Base-by-base conservation (phyloP, 2,113 vertebrate species). In the Barbus barbus region DNA sequence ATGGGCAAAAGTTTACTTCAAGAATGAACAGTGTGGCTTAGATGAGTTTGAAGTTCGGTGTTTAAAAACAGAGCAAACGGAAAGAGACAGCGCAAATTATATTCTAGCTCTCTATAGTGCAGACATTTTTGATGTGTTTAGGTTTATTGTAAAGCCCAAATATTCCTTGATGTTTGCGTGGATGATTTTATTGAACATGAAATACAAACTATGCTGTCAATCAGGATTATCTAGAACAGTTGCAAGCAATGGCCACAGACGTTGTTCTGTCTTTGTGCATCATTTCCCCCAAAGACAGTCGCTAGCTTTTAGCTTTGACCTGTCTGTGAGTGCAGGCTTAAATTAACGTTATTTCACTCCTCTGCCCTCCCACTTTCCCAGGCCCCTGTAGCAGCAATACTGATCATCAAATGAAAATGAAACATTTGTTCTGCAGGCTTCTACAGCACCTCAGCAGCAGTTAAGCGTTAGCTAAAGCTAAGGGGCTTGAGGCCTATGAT, bases 401-500 rank as follows among this genome's bases (percentile, higher is more conserved):
- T 80, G 80, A 79, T 83, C 71, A 78, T 73, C 67, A 85, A 56
- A 93, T 90, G 91, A 93, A 93, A 94, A 93, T 93, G 89, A n/a
- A 93, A 94, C 92, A 94, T 93, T 93, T 91, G 92, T 93, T 90
- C 61, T 80, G 33, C 20, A 83, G 90, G 91, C 86, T 76, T 89
- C 88, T 89, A 87, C 91, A 85, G 85, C 61, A 58, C 69, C 69
- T 71, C 48, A 74, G 87, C 88, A 83, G 87, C 58, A 79, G 13
- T 26, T 41, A 67, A 89, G 86, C 82, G 79, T 93, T 83, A 89
- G 87, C 86, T 89, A 85, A 60, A 89, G 83, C 90, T 87, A 86
- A 90, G 51, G 87, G 87, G 88, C 90, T 85, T 86, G 81, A 83
- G 74, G 76, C 84, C 86, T 90, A 80, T 95, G 93, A 95, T 93